Evolutionary conservation across 1,140 invertebrate species (phyloP).

Genomic region (Drosophila pectinifera): DNA sequence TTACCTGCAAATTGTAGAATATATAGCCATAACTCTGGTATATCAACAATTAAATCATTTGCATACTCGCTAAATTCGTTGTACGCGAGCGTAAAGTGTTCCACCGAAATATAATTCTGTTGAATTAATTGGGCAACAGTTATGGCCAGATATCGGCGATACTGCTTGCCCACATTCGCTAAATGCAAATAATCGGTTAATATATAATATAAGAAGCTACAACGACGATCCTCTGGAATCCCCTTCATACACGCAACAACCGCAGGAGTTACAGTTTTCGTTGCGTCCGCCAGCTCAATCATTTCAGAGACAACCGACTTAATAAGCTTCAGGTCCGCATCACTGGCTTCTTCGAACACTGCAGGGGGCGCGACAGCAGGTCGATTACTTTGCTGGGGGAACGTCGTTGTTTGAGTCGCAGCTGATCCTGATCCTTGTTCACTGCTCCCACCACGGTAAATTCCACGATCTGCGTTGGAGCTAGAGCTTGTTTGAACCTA

Average conservation of each 20-base stretch:
- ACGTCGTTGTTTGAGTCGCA: constrained; percentile 1
- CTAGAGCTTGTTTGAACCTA: constrained; percentile 29
- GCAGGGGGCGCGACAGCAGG: constrained; percentile 43
- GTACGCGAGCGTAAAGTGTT: constrained; percentile 85
- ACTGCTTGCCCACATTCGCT: constrained; percentile 79
- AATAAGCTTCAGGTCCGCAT: constrained; percentile 58
- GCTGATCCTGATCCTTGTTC: constrained; percentile 23
- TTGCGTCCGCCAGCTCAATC: constrained; percentile 53
- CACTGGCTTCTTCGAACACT: constrained; percentile 56
- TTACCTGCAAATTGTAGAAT: constrained; percentile 89
- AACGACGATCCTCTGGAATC: constrained; percentile 60
- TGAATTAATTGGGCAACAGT: constrained; percentile 83
- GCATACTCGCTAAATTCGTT: constrained; percentile 86
- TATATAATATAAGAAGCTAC: constrained; percentile 74
- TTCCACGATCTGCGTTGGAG: constrained; percentile 35
- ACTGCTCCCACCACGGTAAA: constrained; percentile 36
- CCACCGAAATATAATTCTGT: constrained; percentile 75
- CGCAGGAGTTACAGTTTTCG: constrained; percentile 37
- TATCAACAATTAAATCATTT: constrained; percentile 90
- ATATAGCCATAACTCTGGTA: constrained; percentile 91
- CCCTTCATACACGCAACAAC: constrained; percentile 58
- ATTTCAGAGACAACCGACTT: constrained; percentile 77
- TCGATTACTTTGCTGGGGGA: constrained; percentile 21
- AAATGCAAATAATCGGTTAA: constrained; percentile 84
- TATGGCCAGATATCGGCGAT: constrained; percentile 80